These are phyloP conservation scores for Sus cebifrons DNA, from an alignment of 2,797 vertebrate species.

Conservation along the genomic window DNA sequence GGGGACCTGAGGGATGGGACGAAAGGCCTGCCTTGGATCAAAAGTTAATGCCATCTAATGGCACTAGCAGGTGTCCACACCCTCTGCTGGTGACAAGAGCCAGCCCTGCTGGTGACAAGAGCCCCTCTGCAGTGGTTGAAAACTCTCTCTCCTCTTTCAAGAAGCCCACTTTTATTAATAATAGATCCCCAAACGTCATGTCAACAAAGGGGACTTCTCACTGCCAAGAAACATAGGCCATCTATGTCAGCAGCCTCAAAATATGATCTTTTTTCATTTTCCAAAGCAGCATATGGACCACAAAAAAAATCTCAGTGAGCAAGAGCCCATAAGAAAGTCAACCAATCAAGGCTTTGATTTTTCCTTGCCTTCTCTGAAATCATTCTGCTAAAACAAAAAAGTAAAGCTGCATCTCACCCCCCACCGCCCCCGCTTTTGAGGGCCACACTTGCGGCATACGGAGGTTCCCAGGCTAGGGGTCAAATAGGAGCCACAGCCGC, in stretches of 20 bases:
- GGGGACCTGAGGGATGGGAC: not conserved
- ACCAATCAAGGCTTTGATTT: not conserved
- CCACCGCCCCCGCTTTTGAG: no score
- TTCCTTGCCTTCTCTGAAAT: not conserved
- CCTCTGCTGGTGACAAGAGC: not conserved
- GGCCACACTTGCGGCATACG: no score
- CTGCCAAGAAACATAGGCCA: not conserved
- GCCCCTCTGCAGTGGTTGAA: not conserved
- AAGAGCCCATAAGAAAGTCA: not conserved
- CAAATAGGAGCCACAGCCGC: no score
- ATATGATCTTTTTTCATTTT: not conserved
- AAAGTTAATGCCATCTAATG: not conserved
- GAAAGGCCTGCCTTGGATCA: not conserved
- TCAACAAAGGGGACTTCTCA: not conserved
- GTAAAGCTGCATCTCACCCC: not conserved
- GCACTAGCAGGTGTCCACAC: not conserved
- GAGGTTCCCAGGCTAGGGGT: no score
- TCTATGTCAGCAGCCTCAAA: not conserved
- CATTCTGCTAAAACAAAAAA: not conserved
- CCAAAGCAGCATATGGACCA: not conserved
- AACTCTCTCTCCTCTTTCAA: not conserved
- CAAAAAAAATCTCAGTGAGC: not conserved
- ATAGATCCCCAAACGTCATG: not conserved
- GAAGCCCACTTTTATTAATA: not conserved
- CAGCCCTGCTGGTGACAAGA: not conserved